Conservation (phyloP, 2,888 invertebrate species). For the Drosophila ustulata region DNA sequence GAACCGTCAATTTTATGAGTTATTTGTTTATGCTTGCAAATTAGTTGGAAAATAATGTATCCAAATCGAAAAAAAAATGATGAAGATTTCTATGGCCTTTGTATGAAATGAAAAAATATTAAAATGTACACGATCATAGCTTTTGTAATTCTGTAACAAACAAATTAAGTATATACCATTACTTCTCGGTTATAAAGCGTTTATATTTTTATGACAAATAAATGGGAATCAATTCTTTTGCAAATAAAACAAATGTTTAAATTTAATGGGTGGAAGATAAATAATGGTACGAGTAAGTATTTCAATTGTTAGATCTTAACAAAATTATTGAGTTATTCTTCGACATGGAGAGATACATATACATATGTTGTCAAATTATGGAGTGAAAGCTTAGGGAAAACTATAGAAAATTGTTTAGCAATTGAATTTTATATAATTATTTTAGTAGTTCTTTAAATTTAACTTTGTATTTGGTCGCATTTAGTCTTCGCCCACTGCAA, state of each 20-base stretch:
- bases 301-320: no score
- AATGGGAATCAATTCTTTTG: constrained; percentile 61
- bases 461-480: no score
- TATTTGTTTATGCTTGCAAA: constrained; percentile 36
- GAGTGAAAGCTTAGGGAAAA: no score
- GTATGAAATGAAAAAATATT: constrained; percentile 28
- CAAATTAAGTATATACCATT: constrained; percentile 34
- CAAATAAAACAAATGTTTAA: constrained; percentile 39
- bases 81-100: constrained; percentile 64
- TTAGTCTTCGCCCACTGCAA: no score
- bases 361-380: no score
- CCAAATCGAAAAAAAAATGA: constrained; percentile 5
- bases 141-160: constrained; percentile 63
- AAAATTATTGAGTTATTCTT: no score
- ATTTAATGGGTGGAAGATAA: background rate
- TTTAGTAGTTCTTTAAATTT: no score
- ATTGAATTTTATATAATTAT: no score
- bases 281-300: constrained; percentile 7
- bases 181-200: constrained; percentile 45
- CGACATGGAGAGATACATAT: no score
- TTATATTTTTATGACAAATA: constrained; percentile 78
- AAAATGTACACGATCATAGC: constrained; percentile 50
- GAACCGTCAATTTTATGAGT: constrained; percentile 32
- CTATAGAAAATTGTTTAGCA: no score
- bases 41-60: constrained; percentile 34